Evolutionary conservation across 2,797 vertebrate genomes (phyloP).

Genomic region (Tangara arthus): DNA sequence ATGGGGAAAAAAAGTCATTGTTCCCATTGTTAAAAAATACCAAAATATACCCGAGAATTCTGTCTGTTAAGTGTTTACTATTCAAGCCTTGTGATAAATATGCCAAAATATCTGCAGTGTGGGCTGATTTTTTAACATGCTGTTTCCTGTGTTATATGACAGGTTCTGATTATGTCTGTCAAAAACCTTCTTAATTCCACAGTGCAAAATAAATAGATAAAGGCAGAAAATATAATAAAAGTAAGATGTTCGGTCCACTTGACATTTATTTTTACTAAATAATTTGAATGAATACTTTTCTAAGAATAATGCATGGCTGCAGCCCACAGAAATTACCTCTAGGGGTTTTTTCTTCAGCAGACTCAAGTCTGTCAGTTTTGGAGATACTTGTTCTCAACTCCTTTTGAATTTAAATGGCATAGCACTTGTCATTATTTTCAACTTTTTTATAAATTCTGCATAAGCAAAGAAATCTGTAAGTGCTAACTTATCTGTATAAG

Average conservation of each 20-base stretch:
- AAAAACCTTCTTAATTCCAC: constrained; percentile 30
- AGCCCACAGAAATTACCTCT: neutral
- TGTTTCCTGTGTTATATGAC: constrained; percentile 18
- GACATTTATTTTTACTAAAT: constrained; percentile 33
- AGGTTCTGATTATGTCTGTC: constrained; percentile 52
- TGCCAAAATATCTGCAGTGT: constrained; percentile 50
- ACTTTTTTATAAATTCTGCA: neutral
- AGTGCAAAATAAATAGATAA: constrained; percentile 35
- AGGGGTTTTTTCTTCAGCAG: neutral
- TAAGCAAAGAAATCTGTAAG: neutral
- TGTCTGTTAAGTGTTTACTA: neutral
- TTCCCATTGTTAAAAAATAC: constrained; percentile 10
- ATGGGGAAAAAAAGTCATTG: neutral
- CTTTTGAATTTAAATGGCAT: neutral
- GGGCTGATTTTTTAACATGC: constrained; percentile 35
- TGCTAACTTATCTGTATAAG: neutral
- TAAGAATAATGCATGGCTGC: constrained; percentile 3
- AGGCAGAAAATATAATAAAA: neutral
- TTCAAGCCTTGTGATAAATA: constrained; percentile 34
- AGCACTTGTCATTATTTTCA: neutral
- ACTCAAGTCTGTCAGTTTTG: neutral
- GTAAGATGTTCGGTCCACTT: neutral
- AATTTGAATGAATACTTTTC: constrained; percentile 6
- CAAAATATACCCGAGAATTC: neutral
- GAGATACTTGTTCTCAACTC: neutral